Evolutionary conservation across 2,113 vertebrate genomes (phyloP).

Genomic region (Perca schrenkii): DNA sequence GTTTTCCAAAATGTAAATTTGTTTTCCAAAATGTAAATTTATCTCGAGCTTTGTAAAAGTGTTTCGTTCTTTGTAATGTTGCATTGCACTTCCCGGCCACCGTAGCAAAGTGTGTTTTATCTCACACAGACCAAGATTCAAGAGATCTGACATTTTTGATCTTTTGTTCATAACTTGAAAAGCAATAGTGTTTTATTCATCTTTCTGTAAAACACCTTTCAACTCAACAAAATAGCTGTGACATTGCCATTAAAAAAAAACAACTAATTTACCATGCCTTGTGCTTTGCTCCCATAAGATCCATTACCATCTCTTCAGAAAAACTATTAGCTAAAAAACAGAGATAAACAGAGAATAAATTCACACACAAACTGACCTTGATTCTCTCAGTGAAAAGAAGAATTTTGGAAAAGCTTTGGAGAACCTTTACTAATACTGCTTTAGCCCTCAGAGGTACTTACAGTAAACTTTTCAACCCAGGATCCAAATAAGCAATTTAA

Average conservation of each 20-base stretch:
- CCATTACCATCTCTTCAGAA: neutral
- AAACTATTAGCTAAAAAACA: neutral
- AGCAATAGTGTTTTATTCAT: neutral
- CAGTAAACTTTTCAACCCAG: conserved; percentile 55
- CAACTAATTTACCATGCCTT: neutral
- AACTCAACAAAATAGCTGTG: neutral
- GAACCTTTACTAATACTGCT: conserved; percentile 20
- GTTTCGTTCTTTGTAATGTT: too few relatives aligned
- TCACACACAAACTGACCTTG: conserved; percentile 37
- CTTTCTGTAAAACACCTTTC: neutral
- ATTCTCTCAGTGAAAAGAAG: conserved; percentile 22
- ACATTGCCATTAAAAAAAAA: neutral
- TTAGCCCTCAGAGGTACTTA: conserved; percentile 48
- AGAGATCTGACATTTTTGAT: neutral
- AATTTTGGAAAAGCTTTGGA: conserved; percentile 40
- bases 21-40: too few relatives aligned
- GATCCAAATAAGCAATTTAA: conserved; percentile 73
- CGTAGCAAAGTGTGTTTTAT: neutral
- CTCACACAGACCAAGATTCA: neutral
- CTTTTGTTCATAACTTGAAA: neutral
- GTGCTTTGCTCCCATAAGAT: neutral
- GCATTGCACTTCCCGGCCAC: too few relatives aligned
- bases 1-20: too few relatives aligned
- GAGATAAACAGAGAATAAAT: neutral
- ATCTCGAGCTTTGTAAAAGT: too few relatives aligned